A percentile compares a stretch with the other conserved stretches of the same genome.
phyloP scores from a whole-genome alignment of 2,888 invertebrate genomes.

The Pherbina coryleti region DNA sequence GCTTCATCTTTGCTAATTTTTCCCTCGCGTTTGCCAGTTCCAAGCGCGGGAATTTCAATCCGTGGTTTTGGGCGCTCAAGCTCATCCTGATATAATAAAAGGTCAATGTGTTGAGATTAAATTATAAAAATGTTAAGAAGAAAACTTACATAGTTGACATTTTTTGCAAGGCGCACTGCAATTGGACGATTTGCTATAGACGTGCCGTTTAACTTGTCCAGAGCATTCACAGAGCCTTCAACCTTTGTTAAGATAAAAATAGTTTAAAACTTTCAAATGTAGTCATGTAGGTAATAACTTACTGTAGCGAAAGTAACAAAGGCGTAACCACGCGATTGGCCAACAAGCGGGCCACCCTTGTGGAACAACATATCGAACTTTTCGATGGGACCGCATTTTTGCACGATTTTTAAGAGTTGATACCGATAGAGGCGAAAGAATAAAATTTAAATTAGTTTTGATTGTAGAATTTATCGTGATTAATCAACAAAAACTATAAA shows the following conservation, averaged over 20 bases:
- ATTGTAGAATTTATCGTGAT: neutral
- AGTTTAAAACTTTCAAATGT: neutral
- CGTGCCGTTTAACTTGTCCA: conserved; percentile 81
- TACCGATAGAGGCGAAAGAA: conserved; percentile 78
- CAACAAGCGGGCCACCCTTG: conserved; percentile 88
- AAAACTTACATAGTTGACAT: conserved; percentile 74
- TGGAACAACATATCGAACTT: conserved; percentile 97
- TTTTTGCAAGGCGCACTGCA: conserved; percentile 86
- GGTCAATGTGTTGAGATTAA: neutral
- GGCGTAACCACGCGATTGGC: conserved; percentile 92
- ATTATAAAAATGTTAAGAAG: neutral
- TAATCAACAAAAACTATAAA: conserved; percentile 5
- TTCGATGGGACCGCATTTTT: conserved; percentile 92
- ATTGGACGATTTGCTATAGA: conserved; percentile 81
- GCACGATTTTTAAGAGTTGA: conserved; percentile 95
- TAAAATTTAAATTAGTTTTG: conserved; percentile 50
- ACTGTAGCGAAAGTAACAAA: conserved; percentile 85
- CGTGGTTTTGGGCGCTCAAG: conserved; percentile 81
- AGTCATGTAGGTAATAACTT: conserved; percentile 34
- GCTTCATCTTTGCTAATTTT: conserved; percentile 83
- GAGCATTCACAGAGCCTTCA: conserved; percentile 79
- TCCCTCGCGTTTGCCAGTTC: conserved; percentile 74
- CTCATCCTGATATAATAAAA: conserved; percentile 74
- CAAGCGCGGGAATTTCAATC: conserved; percentile 82
- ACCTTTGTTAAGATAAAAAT: conserved; percentile 46